phyloP scores from a whole-genome alignment of 2,888 invertebrate genomes.

The Eupithecia tripunctaria region DNA sequence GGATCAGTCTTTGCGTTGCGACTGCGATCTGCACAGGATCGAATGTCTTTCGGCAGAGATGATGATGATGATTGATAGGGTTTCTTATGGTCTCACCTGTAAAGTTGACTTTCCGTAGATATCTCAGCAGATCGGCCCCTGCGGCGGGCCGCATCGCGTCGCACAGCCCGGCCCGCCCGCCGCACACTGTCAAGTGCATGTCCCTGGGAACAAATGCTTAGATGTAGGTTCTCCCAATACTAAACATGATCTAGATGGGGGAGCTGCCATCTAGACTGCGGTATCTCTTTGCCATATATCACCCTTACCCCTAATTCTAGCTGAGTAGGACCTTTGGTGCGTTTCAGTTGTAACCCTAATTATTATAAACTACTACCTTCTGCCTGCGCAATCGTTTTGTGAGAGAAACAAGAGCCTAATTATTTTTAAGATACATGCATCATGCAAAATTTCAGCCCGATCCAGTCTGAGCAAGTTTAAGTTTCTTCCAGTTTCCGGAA shows the following conservation, averaged over 20 bases:
- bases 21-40: neutral
- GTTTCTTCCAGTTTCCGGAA: neutral
- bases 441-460: neutral
- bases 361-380: neutral
- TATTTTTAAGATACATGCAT: neutral
- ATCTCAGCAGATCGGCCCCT: slow-evolving; percentile 92
- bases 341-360: too few relatives aligned
- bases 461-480: neutral
- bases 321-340: too few relatives aligned
- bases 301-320: too few relatives aligned
- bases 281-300: too few relatives aligned
- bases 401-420: neutral
- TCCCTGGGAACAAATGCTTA: slow-evolving; percentile 81
- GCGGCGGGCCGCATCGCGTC: slow-evolving; percentile 95
- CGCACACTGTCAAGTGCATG: slow-evolving; percentile 94
- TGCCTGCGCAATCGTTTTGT: neutral
- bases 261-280: too few relatives aligned
- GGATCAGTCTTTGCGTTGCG: neutral
- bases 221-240: neutral
- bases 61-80: neutral
- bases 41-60: neutral
- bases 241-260: too few relatives aligned
- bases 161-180: slow-evolving; percentile 90
- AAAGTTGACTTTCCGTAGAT: slow-evolving; percentile 93
- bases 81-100: slow-evolving; percentile 86